Evolutionary conservation across 2,888 invertebrate species (phyloP).

Genomic region (Flabesymbios commensalis): DNA sequence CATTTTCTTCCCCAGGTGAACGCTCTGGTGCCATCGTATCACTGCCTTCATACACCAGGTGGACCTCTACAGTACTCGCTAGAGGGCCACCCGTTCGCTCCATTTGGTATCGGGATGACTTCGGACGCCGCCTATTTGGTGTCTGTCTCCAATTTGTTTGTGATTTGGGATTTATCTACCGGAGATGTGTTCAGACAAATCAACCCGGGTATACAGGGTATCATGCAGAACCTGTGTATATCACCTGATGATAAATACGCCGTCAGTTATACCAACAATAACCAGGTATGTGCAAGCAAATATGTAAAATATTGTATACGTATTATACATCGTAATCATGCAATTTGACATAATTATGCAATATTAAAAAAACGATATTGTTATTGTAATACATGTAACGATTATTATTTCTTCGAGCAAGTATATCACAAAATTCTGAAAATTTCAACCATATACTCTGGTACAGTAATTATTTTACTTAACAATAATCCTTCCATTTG

Average conservation of each 20-base stretch:
- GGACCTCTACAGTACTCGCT: slow-evolving; percentile 97
- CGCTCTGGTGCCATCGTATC: slow-evolving; percentile 88
- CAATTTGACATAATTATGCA: not conserved
- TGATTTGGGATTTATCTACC: slow-evolving; percentile 95
- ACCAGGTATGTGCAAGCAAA: slow-evolving; percentile 84
- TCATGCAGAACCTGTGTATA: slow-evolving; percentile 90
- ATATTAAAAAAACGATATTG: not conserved
- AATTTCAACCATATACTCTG: too few relatives aligned
- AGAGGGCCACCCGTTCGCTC: slow-evolving; percentile 96
- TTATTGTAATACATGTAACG: not conserved
- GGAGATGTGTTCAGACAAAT: slow-evolving; percentile 93
- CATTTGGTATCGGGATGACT: slow-evolving; percentile 59
- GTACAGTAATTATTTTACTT: too few relatives aligned
- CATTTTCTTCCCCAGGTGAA: too few relatives aligned
- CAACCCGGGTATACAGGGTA: slow-evolving; percentile 77
- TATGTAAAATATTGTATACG: too few relatives aligned
- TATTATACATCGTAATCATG: not conserved
- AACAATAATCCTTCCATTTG: too few relatives aligned
- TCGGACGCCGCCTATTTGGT: slow-evolving; percentile 72
- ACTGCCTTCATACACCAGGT: slow-evolving; percentile 97
- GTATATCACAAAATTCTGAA: too few relatives aligned
- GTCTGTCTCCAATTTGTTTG: slow-evolving; percentile 93
- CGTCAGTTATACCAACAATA: slow-evolving; percentile 93
- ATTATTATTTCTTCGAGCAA: not conserved
- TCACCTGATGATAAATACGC: slow-evolving; percentile 96